Base-by-base conservation (phyloP, 1,140 invertebrate genomes). In the Magallana angulata region DNA sequence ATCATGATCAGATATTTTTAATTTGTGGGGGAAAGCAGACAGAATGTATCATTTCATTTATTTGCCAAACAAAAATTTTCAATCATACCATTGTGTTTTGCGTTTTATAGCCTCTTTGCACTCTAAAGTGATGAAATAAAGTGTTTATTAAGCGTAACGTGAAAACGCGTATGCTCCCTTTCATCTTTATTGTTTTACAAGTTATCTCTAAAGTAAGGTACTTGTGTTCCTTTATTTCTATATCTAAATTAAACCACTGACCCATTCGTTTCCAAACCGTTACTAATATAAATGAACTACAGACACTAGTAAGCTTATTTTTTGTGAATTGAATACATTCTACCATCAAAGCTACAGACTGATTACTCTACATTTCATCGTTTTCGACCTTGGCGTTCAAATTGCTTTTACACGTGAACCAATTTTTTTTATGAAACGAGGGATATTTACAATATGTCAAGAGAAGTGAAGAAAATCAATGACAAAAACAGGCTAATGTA, bases 401-500 rank as follows among this genome's bases (percentile, higher is more conserved):
- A 76, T 24, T 76, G 24, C 68, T 76, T 18, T 30, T 8, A 62
- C 60, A 30, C 68, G 9, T 76, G 24, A 30, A 76, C 2, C 24
- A 76, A 11, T 24, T 76, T 76, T 76, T 76, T 7, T 18, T 76
- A 76, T 48, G 68, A 76, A 76, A 76, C 24, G 68, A 76, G 18
- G 68, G 24, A 76, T 30, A 36, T 30, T 36, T 30, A 76, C 68
- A 76, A 76, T 76, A 30, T 76, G 68, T 76, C 68, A 30, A 30
- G 12, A 76, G 24, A 76, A 76, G 68, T 24, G 8, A 30, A 36
- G 68, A 36, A 76, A 76, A 76, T 76, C 68, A 76, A 76, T 76
- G 24, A 76, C 24, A 76, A 76, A 76, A 62, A 8, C 68, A 76
- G 68, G 68, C 68, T 76, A 76, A 76, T 76, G 68, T 76, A 76